Evolutionary conservation across 2,888 invertebrate species (phyloP), one percentile per base, ranked within the genome.

Genomic region (Tetragonisca angustula): DNA sequence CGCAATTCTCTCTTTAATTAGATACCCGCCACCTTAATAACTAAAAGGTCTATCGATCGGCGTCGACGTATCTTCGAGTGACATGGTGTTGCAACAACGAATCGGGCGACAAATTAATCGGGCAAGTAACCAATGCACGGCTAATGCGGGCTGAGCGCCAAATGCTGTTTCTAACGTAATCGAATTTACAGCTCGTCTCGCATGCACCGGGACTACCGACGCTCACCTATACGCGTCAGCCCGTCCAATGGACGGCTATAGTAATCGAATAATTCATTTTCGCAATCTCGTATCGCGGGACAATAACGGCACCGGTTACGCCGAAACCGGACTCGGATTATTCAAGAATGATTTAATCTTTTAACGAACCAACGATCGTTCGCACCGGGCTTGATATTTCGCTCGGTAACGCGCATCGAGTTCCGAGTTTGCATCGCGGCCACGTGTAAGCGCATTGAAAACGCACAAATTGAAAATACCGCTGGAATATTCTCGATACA

Each of bases 121-220:
- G 69, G 78, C 77, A 83, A 84, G 83, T 88, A 90, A 89, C 86
- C 86, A 84, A 87, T 79, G 74, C 70, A 59, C 74, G 32, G 81
- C 76, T 84, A 88, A 88, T 81, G 73, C 77, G 65, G 74, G 76
- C 79, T 84, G 86, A 91, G 88, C 88, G 88, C 81, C 87, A 84
- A 91, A 89, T 79, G 87, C 83, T 90, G 88, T 91, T 89, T 86
- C 91, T 90, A 88, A 89, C 88, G 84, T 88, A 91, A 92, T 92
- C 90, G 89, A 91, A 92, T 92, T 91, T 89, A 83, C 89, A 88
- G 85, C 81, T 82, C 83, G 79, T 80, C 86, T 82, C 76, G 84
- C 54, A 17, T 43, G 56, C 72, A 49, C 15, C 56, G 72, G 62
- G 68, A 70, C 64, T 71, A 52, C 43, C 70, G 32, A 36, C 32